These are phyloP conservation scores for Oplegnathus fasciatus DNA, from an alignment of 2,113 vertebrate genomes.

Conservation along the genomic window DNA sequence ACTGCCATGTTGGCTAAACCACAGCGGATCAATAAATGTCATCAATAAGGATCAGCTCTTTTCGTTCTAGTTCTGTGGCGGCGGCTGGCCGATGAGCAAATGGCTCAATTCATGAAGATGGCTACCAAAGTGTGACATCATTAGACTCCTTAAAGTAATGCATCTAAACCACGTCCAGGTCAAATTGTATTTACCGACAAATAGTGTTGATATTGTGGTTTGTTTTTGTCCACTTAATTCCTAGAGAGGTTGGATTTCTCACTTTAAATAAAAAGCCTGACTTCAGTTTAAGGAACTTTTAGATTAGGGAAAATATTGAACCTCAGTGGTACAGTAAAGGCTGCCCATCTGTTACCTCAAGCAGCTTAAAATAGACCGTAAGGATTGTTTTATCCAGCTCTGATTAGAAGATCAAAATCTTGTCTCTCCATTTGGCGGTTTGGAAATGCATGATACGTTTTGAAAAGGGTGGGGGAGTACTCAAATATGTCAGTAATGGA, in stretches of 20 bases:
- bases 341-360: neutral
- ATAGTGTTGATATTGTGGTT: neutral
- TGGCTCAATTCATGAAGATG: slow-evolving; percentile 19
- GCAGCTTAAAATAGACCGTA: neutral
- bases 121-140: slow-evolving; percentile 17
- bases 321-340: neutral
- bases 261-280: neutral
- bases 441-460: neutral
- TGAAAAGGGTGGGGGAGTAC: neutral
- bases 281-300: neutral
- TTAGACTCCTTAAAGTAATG: neutral
- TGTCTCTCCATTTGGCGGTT: neutral
- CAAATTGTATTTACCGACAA: too few species aligned
- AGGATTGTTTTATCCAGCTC: neutral
- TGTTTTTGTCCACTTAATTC: neutral
- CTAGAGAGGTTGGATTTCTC: neutral
- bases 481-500: slow-evolving; percentile 2
- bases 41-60: neutral
- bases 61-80: slow-evolving; percentile 57
- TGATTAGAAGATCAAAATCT: slow-evolving; percentile 1
- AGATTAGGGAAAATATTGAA: neutral
- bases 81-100: neutral
- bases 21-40: neutral
- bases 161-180: neutral
- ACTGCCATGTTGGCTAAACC: neutral